Evolutionary conservation across 2,888 invertebrate genomes (phyloP), one percentile per base, ranked within the genome.

Genomic region (Drosophila imparisetae): DNA sequence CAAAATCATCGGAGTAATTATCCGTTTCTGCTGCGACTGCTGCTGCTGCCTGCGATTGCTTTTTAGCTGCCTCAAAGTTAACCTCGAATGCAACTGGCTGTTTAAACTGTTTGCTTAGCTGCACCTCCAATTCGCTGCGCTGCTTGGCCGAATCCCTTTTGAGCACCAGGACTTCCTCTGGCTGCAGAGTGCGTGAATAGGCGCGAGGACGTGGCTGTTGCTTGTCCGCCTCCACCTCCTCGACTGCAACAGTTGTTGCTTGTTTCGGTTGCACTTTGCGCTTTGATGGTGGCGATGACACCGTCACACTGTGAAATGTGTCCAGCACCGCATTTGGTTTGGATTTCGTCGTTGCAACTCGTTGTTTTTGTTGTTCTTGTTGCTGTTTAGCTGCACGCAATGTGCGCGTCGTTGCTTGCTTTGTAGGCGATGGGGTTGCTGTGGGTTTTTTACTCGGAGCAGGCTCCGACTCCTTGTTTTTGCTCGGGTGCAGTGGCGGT

Each of bases 1-100:
- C 94, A 83, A 94, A 94, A 85, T 94, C 94, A 81, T 94, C 94
- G 52, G 94, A 94, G 77, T 94, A 94, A 24, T 93, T 91, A 42
- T 88, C 84, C 0, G 77, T 42, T 29, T 90, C 91, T 6, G 52
- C 66, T 13, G 79, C 64, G 7, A 38, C 34, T 0, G 53, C 70
- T 13, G 79, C 69, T 6, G 48, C 29, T 2, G 45, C 18, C 5
- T 49, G 54, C 4, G 32, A 1, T 6, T 24, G 58, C 29, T 66
- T 75, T 18, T 75, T 80, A 36, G 59, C 53, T 36, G 32, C 68
- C 27, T 86, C 83, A 49, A 93, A 93, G 38, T 83, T 87, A 0
- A 93, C 92, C 59, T 93, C 93, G 64, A 93, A 93, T 2, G 92
- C 90, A 34, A 93, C 86, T 0, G 93, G 87, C 21, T 91, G 86